A percentile compares a stretch with the other conserved stretches of the same genome.
phyloP scores from a whole-genome alignment of 2,113 vertebrate genomes.

The Coreoperca whiteheadi region DNA sequence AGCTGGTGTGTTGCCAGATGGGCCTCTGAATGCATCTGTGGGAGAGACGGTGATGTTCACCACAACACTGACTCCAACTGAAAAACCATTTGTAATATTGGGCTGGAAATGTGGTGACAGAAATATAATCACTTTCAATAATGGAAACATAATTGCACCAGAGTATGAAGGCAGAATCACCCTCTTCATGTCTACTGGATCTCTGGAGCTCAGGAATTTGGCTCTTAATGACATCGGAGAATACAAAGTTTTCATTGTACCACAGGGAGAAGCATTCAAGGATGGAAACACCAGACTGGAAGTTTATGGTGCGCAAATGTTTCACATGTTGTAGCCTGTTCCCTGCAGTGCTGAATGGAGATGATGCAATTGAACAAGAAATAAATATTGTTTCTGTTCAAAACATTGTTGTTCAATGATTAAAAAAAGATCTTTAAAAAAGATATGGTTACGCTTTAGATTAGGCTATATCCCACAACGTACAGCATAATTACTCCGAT shows the following conservation, averaged over 20 bases:
- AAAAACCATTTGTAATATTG: rapidly evolving
- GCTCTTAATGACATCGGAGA: conserved; percentile 44
- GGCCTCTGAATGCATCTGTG: conserved; percentile 22
- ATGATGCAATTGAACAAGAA: no score
- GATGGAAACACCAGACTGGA: rapidly evolving
- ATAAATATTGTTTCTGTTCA: background rate
- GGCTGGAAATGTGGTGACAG: background rate
- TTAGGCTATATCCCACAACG: no score
- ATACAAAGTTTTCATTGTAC: rapidly evolving
- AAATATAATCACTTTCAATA: background rate
- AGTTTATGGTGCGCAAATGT: conserved; percentile 42
- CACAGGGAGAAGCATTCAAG: rapidly evolving
- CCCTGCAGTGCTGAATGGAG: background rate
- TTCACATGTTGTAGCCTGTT: background rate
- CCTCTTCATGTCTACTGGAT: conserved; percentile 21
- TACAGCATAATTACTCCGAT: no score
- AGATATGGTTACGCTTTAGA: no score
- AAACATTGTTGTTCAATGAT: background rate
- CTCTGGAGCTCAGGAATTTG: conserved; percentile 68
- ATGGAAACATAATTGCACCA: rapidly evolving
- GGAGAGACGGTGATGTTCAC: conserved; percentile 44
- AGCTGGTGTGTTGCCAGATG: conserved; percentile 48
- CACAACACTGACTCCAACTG: conserved; percentile 21
- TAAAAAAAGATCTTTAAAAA: background rate
- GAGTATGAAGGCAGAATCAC: conserved; percentile 26